Base-by-base conservation (phyloP, 2,888 invertebrate genomes). In the Eristalinus aeneus region DNA sequence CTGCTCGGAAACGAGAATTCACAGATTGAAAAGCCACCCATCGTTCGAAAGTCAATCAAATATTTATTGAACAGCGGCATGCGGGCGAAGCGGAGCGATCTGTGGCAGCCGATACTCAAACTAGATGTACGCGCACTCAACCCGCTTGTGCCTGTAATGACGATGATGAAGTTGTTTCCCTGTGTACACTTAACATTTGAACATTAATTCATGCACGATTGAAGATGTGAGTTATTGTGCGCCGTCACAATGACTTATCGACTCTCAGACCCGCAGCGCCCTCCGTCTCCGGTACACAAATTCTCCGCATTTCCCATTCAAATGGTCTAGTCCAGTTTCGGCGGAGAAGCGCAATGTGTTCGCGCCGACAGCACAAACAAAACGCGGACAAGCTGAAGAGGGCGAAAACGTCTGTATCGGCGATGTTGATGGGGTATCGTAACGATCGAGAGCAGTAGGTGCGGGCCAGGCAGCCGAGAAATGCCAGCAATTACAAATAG, bases 131-230 rank as follows among this genome's bases (percentile, higher is more conserved):
- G 32, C n/a, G 27, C 36, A 58, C 54, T 61, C 67, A 65, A 22
- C 32, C 63, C 27, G 61, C 74, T 71, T 71, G 72, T 63, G 61
- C 46, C 32, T 72, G 75, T 80, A 67, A 63, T 78, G 69, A 83
- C 73, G 85, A 81, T 85, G 81, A 86, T 86, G 74, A 86, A 86
- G 86, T 78, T 82, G 82, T 86, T 80, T 82, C 82, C 54, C 81
- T 82, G 86, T 86, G 86, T 74, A 78, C 77, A 74, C 60, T 86
- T 86, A 81, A 86, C 86, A 82, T 86, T 82, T 74, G 71, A 77
- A 78, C 86, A 86, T 86, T 86, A 86, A 86, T 86, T 81, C 74
- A 77, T 81, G 86, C 82, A 78, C 86, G 77, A 86, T 86, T 78
- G 77, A 86, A 78, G 78, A 56, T 78, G 77, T 86, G 81, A 86